These are phyloP conservation scores for Lutjanus argentimaculatus DNA, from an alignment of 2,797 vertebrate species.

Conservation along the genomic window DNA sequence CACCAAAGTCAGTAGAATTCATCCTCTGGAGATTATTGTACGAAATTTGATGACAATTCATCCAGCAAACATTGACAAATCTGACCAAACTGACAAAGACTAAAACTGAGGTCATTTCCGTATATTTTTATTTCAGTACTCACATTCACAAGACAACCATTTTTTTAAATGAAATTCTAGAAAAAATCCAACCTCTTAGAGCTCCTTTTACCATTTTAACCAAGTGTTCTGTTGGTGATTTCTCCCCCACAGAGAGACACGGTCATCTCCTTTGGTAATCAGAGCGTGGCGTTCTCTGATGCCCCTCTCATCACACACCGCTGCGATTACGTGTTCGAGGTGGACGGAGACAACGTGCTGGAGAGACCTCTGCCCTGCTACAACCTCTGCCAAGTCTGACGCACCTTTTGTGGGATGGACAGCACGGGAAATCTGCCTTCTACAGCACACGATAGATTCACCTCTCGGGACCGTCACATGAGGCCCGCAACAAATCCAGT, in stretches of 20 bases:
- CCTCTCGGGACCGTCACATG: background rate
- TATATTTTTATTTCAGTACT: no score
- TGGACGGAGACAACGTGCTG: slow-evolving; percentile 83
- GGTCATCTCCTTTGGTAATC: slow-evolving; percentile 78
- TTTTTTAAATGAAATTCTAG: no score
- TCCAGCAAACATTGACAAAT: no score
- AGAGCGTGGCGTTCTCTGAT: slow-evolving; percentile 82
- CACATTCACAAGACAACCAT: no score
- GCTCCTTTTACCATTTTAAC: background rate
- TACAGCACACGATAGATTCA: slow-evolving; percentile 8
- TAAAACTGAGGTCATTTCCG: no score
- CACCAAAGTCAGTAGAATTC: no score
- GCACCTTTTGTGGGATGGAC: slow-evolving; percentile 14
- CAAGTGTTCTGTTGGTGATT: background rate
- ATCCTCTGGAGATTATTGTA: no score
- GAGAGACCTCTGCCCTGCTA: slow-evolving; percentile 82
- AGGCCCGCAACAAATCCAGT: slow-evolving; percentile 13
- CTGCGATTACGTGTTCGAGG: slow-evolving; percentile 86
- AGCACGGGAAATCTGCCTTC: slow-evolving; percentile 56
- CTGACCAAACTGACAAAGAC: no score
- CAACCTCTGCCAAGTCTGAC: slow-evolving; percentile 90
- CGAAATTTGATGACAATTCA: no score
- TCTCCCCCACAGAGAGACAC: slow-evolving; percentile 78
- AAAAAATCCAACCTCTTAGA: background rate
- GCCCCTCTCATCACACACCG: slow-evolving; percentile 80